Evolutionary conservation across 2,888 invertebrate species (phyloP).

Genomic region (Ormyrus nitidulus): DNA sequence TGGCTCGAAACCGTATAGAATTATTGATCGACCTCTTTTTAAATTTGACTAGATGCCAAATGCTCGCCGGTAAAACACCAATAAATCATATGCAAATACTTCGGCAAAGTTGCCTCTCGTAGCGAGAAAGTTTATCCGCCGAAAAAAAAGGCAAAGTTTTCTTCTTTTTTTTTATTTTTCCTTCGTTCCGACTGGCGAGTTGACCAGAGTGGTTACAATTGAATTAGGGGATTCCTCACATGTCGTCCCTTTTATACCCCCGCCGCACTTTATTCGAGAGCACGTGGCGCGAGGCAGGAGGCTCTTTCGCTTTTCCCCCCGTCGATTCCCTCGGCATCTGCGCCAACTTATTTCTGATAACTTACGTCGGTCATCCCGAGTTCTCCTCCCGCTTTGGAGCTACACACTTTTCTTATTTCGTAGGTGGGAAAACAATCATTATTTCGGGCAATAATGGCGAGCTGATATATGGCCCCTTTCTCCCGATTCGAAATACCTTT

Average conservation of each 20-base stretch:
- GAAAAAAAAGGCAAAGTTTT: too few relatives aligned
- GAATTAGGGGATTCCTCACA: constrained; percentile 5
- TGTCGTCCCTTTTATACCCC: constrained; percentile 2
- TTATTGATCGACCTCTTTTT: constrained; percentile 18
- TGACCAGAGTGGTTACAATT: constrained; percentile 20
- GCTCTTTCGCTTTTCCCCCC: constrained; percentile 2
- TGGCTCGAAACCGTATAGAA: neutral
- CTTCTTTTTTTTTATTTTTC: too few relatives aligned
- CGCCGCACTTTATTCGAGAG: constrained; percentile 31
- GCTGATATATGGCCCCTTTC: too few relatives aligned
- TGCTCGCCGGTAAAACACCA: neutral
- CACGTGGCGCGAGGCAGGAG: neutral
- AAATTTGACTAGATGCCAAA: constrained; percentile 13
- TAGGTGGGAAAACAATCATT: too few relatives aligned
- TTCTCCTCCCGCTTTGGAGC: neutral
- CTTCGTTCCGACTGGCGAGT: neutral
- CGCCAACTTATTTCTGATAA: constrained; percentile 26
- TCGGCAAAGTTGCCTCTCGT: neutral
- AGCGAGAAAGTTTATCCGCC: too few relatives aligned
- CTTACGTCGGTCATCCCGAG: constrained; percentile 25
- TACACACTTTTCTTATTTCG: too few relatives aligned
- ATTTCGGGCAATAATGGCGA: too few relatives aligned
- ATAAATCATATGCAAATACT: constrained; percentile 2
- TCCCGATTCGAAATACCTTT: too few relatives aligned
- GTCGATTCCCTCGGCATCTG: constrained; percentile 3